Evolutionary conservation across 2,113 vertebrate genomes (phyloP).

Genomic region (Alethe castanea): DNA sequence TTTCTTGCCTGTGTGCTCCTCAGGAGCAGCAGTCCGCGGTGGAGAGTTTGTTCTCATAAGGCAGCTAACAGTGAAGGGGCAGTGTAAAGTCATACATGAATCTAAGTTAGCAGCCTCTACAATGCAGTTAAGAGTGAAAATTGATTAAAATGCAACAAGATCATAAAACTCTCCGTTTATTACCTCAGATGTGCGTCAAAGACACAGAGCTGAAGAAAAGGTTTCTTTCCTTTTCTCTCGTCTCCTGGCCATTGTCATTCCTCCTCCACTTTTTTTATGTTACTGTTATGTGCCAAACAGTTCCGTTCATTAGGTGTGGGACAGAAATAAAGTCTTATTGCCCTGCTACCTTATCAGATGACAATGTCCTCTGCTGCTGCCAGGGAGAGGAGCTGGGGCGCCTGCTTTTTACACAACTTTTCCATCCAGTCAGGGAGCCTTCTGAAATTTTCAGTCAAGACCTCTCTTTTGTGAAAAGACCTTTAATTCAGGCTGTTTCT

Average conservation of each 20-base stretch:
- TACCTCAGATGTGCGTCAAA: constrained; percentile 20
- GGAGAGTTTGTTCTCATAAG: neutral
- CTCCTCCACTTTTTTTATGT: neutral
- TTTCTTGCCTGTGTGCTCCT: neutral
- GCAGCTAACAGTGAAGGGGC: neutral
- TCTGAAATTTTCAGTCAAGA: neutral
- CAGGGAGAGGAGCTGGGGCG: neutral
- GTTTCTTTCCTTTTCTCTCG: neutral
- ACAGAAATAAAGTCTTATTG: constrained; percentile 47
- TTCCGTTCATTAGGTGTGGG: neutral
- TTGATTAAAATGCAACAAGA: constrained; percentile 54
- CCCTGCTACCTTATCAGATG: neutral
- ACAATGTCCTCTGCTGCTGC: neutral
- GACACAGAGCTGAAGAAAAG: neutral
- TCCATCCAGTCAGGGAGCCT: neutral
- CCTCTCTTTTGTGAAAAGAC: neutral
- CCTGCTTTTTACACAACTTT: neutral
- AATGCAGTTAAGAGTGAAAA: constrained; percentile 8
- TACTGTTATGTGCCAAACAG: neutral
- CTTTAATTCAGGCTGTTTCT: neutral
- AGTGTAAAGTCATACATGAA: neutral
- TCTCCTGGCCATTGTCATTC: neutral
- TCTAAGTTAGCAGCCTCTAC: constrained; percentile 25
- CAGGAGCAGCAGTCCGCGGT: neutral
- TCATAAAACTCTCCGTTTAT: constrained; percentile 37